A percentile compares a stretch with the other conserved stretches of the same genome.
phyloP scores from a whole-genome alignment of 2,888 invertebrate genomes.

The Cordilura impudica region DNA sequence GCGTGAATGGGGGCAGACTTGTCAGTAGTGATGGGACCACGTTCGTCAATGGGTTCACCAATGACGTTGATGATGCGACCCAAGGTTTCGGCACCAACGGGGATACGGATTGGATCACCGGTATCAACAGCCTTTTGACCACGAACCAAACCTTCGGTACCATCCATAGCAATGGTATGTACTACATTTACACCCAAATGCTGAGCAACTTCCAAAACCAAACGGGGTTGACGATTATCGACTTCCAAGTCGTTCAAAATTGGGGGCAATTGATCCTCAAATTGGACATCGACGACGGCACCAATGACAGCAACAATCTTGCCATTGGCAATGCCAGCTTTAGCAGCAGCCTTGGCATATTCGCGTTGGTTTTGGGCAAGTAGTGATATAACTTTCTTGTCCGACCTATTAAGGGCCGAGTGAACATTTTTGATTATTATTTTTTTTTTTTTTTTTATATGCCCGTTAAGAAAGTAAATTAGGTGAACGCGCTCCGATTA shows the following conservation, averaged over 20 bases:
- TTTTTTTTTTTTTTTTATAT: slow-evolving; percentile 36
- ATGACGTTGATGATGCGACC: slow-evolving; percentile 96
- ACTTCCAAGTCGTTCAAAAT: slow-evolving; percentile 97
- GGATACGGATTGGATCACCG: slow-evolving; percentile 92
- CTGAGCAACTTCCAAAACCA: slow-evolving; percentile 88
- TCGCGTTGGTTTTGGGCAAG: slow-evolving; percentile 67
- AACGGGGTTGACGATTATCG: slow-evolving; percentile 85
- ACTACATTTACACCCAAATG: slow-evolving; percentile 94
- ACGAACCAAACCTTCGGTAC: slow-evolving; percentile 93
- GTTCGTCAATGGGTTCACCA: slow-evolving; percentile 88
- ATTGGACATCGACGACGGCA: slow-evolving; percentile 97
- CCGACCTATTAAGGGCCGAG: slow-evolving; percentile 67
- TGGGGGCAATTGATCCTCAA: slow-evolving; percentile 91
- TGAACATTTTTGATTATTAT: slow-evolving; percentile 68
- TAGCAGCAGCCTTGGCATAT: slow-evolving; percentile 68
- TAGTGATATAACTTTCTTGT: slow-evolving; percentile 70
- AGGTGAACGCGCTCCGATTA: slow-evolving; percentile 64
- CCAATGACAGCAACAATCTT: slow-evolving; percentile 93
- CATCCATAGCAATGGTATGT: slow-evolving; percentile 94
- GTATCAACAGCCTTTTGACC: slow-evolving; percentile 89
- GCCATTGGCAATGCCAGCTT: slow-evolving; percentile 66
- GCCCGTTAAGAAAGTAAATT: slow-evolving; percentile 54
- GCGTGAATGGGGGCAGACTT: slow-evolving; percentile 90
- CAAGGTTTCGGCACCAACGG: slow-evolving; percentile 91
- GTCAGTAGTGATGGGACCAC: slow-evolving; percentile 89